Base-by-base conservation (phyloP, 2,888 invertebrate genomes). In the Lasioglossum oenotherae region DNA sequence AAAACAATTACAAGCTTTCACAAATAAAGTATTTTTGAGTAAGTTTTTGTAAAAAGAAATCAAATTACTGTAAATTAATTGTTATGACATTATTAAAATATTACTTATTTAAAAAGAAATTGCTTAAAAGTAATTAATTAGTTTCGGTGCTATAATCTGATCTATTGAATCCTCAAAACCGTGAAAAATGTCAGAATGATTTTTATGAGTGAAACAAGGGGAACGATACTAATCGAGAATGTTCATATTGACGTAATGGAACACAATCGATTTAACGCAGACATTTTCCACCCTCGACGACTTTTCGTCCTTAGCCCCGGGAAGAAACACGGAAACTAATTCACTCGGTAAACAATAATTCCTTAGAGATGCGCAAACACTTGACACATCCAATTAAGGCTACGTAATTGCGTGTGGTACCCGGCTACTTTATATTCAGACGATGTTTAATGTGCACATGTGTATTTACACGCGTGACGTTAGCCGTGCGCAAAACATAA, bases 301-400 rank as follows among this genome's bases (percentile, higher is more conserved):
- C 27, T 49, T 82, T 44, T 49, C 41, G 38, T 27, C 67, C 41
- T 38, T 69, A 64, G 4, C n/a, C 35, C 12, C 1, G 19, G 31
- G 78, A 78, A 49, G 71, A 60, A 74, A 77, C 44, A 16, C 27
- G 75, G 72, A 44, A 64, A 80, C 74, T 80, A 86, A 85, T 81
- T 81, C 78, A 74, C 49, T 76, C 23, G 74, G 67, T 79, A 86
- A 85, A 86, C 81, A 85, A 86, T 79, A 75, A 79, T 86, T 81
- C 78, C 78, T 53, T 79, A 60, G 78, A 76, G 86, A 78, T 82
- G 78, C 44, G 81, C 76, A 79, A 85, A 82, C 78, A 85, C 78
- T 85, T 82, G 81, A 76, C 81, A 76, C 60, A 74, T 78, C 60
- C 86, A 85, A 82, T 85, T 85, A 85, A 85, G 76, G 69, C 60